Evolutionary conservation across 2,113 vertebrate genomes (phyloP).

Genomic region (Microtus montanus): DNA sequence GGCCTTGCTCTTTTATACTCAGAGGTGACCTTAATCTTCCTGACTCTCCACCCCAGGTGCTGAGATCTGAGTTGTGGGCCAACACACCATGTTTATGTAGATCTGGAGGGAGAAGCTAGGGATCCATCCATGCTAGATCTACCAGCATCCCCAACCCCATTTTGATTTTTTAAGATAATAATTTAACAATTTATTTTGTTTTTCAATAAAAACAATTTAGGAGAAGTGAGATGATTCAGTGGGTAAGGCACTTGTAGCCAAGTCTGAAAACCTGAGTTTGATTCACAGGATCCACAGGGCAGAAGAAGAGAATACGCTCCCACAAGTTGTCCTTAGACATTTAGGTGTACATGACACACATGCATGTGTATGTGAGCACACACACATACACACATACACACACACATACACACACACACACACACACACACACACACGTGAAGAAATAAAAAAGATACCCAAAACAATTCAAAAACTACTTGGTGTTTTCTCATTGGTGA

Average conservation of each 20-base stretch:
- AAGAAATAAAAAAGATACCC: background rate
- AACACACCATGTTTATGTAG: background rate
- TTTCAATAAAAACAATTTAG: constrained; percentile 3
- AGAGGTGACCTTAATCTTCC: background rate
- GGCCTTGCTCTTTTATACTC: background rate
- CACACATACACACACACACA: background rate
- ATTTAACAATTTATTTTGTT: background rate
- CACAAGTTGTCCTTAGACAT: background rate
- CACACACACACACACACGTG: background rate
- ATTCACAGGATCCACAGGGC: background rate
- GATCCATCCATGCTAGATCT: background rate
- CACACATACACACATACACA: background rate
- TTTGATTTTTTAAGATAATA: constrained; percentile 26
- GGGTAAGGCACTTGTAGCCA: background rate
- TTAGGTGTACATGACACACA: background rate
- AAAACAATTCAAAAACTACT: background rate
- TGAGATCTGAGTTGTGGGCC: background rate
- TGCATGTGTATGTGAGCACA: no score
- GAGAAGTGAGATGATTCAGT: no score
- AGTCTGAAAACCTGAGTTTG: background rate
- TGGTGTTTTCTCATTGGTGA: background rate
- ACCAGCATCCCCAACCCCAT: background rate
- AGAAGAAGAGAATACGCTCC: background rate
- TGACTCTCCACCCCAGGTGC: background rate
- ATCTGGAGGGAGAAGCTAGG: background rate